A percentile compares a stretch with the other conserved stretches of the same genome.
Evolutionary conservation across 2,888 invertebrate species (phyloP).

Genomic region (Cantharis rustica): DNA sequence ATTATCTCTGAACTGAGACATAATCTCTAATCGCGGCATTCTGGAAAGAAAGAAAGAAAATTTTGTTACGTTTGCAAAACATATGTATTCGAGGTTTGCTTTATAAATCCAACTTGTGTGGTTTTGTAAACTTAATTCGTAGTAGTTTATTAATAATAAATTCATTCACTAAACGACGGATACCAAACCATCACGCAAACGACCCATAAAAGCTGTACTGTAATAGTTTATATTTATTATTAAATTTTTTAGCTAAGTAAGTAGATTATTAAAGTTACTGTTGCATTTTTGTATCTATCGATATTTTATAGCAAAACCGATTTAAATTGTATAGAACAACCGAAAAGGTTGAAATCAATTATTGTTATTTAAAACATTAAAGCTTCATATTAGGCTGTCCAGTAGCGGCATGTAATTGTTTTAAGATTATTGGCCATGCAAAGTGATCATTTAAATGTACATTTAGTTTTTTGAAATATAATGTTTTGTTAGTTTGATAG

Average conservation of each 20-base stretch:
- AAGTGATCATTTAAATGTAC: neutral
- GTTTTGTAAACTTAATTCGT: neutral
- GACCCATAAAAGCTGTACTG: neutral
- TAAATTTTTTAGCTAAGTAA: neutral
- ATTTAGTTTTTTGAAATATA: conserved; percentile 4
- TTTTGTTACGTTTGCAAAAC: neutral
- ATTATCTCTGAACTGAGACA: conserved; percentile 44
- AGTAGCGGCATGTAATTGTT: neutral
- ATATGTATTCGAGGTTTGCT: neutral
- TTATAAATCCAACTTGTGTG: neutral
- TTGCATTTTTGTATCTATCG: neutral
- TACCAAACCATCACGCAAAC: neutral
- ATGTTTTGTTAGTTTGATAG: conserved; percentile 8
- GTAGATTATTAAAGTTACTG: neutral
- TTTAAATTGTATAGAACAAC: neutral
- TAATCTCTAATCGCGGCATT: conserved; percentile 52
- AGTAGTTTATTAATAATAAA: neutral
- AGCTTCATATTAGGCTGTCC: neutral
- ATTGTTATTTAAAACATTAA: neutral
- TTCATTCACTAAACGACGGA: neutral
- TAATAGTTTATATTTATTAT: neutral
- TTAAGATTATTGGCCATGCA: neutral
- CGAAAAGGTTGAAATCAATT: neutral
- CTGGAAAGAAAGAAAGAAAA: conserved; percentile 38
- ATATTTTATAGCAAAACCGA: neutral